phyloP scores from a whole-genome alignment of 2,888 invertebrate genomes.

The Epinotia ramella region DNA sequence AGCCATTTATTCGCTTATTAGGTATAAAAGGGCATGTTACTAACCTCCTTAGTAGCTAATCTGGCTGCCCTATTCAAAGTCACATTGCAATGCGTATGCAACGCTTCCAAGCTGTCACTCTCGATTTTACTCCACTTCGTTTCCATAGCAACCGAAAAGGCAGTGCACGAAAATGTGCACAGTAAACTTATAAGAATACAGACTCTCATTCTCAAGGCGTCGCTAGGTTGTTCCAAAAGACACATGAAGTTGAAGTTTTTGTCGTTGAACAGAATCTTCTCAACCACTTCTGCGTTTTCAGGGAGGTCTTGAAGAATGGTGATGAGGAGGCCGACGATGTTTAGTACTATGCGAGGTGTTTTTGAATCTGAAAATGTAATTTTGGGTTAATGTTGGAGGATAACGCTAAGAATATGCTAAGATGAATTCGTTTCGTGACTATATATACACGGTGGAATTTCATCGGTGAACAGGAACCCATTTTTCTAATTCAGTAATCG shows the following conservation, averaged over 20 bases:
- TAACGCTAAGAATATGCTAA: too few species aligned
- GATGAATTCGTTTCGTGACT: too few species aligned
- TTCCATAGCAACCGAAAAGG: slow-evolving; percentile 84
- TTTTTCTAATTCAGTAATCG: too few species aligned
- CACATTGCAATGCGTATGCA: slow-evolving; percentile 87
- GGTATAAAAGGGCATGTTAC: slow-evolving; percentile 81
- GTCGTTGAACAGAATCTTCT: slow-evolving; percentile 87
- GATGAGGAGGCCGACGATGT: slow-evolving; percentile 90
- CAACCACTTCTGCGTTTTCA: slow-evolving; percentile 91
- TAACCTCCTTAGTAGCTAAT: slow-evolving; percentile 83
- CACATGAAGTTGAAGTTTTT: slow-evolving; percentile 79
- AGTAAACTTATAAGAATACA: slow-evolving; percentile 90
- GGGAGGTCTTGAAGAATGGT: slow-evolving; percentile 90
- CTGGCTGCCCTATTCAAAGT: slow-evolving; percentile 86
- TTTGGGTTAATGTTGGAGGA: neutral
- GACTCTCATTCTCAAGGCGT: slow-evolving; percentile 86
- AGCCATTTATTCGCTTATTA: slow-evolving; percentile 45
- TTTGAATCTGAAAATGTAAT: slow-evolving; percentile 75
- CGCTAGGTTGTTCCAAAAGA: slow-evolving; percentile 85
- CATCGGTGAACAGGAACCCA: too few species aligned
- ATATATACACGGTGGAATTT: too few species aligned
- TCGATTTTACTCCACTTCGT: slow-evolving; percentile 86
- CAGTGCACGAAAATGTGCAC: slow-evolving; percentile 88
- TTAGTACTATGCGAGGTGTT: slow-evolving; percentile 87
- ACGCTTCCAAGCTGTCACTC: slow-evolving; percentile 84